phyloP scores from a whole-genome alignment of 2,888 invertebrate species.

The Epistrophe grossulariae region DNA sequence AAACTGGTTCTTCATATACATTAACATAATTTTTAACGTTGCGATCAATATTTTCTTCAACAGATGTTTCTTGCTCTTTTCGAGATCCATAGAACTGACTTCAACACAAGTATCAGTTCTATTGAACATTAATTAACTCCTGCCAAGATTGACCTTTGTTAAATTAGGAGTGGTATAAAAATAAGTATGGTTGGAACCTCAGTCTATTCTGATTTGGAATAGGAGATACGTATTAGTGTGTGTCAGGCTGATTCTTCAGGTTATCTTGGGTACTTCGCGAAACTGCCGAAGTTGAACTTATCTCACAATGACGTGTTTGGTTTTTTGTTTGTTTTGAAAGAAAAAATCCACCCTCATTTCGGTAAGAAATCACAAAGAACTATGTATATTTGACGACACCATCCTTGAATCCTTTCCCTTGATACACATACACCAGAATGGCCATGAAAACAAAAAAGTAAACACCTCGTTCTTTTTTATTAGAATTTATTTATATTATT shows the following conservation, averaged over 20 bases:
- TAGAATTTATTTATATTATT: slow-evolving; percentile 1
- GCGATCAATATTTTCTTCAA: too few relatives aligned
- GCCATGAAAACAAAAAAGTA: slow-evolving; percentile 35
- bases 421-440: slow-evolving; percentile 13
- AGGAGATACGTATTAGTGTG: background rate
- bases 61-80: too few relatives aligned
- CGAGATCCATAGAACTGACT: too few relatives aligned
- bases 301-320: slow-evolving; percentile 1
- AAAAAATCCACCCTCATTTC: background rate
- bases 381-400: background rate
- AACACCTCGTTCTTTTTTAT: slow-evolving; percentile 10
- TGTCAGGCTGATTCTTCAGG: background rate
- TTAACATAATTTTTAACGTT: too few relatives aligned
- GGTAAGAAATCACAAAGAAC: background rate
- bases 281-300: background rate
- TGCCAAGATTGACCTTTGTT: too few relatives aligned
- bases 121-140: too few relatives aligned
- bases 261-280: background rate
- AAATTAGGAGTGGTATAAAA: background rate
- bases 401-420: slow-evolving; percentile 22
- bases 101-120: too few relatives aligned
- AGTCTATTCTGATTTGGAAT: background rate
- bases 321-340: slow-evolving; percentile 12
- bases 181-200: background rate
- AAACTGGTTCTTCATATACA: too few relatives aligned